Evolutionary conservation across 2,888 invertebrate genomes (phyloP), one percentile per base, ranked within the genome.

Genomic region (Orthosia gracilis): DNA sequence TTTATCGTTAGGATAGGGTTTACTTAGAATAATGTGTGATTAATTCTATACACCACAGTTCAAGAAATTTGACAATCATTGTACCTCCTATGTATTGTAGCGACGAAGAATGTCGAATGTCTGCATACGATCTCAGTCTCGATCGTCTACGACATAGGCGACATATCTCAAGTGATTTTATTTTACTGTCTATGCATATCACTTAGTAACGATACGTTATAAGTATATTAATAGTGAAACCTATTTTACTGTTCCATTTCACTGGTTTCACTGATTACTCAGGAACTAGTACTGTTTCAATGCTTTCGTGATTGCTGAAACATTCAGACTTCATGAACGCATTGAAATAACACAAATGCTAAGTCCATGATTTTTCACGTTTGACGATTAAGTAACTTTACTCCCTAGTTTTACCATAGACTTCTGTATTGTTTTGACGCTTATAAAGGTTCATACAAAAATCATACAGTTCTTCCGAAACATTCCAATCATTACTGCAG

Each of bases 31-130:
- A 55, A 55, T n/a, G 12, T 62, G 23, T 55, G 21, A 57, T 52
- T 23, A 17, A 63, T 26, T 26, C n/a, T 54, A 7, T 18, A 52
- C n/a, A 50, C 40, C 49, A 61, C 21, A 47, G 50, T 55, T 63
- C 45, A 67, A 76, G 77, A 68, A 72, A 59, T 57, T 80, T 65
- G 52, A 62, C 57, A 77, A 66, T 76, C 18, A 57, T 59, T 55
- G 77, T 68, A 18, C 59, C 52, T 45, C 59, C 47, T 62, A 47
- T 45, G n/a, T 15, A n/a, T 40, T 49, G 64, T 54, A 67, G 9
- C 40, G n/a, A 47, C 23, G 18, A 57, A 21, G 61, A 58, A 58
- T 76, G 54, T 76, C 18, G 45, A 13, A 63, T 70, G 54, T 69
- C n/a, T 55, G 3, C 18, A 52, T 31, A 50, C 31, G 31, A 4